Base-by-base conservation (phyloP, 2,797 vertebrate genomes). In the Smutsia gigantea region DNA sequence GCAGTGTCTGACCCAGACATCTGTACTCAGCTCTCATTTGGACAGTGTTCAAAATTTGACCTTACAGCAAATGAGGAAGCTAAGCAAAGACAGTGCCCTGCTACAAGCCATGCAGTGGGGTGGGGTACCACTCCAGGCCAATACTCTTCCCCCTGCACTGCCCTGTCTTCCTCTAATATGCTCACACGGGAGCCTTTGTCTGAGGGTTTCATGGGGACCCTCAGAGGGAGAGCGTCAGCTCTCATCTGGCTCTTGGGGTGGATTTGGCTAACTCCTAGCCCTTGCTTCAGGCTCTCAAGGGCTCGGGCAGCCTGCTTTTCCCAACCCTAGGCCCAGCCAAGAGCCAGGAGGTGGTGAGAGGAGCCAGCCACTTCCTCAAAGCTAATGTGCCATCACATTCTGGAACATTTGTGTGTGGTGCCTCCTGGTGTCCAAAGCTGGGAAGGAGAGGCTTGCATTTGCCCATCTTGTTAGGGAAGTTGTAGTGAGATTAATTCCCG, bases 391-490 rank as follows among this genome's bases (percentile, higher is more conserved):
- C 71, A 23, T 31, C n/a, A 37, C 63, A 90, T 64, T 59, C 85
- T 71, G n/a, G 84, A 91, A 72, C 69, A 39, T 85, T 83, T 96
- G 88, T 27, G 0, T 81, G 78, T 97, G 81, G 82, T 64, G 92
- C 95, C 82, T 93, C 81, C 97, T 95, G 82, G 88, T 90, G 97
- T 90, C 46, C 31, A 4, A 85, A 87, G 31, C 11, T 63, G 18
- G 74, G 37, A 85, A 94, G 25, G 46, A 61, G 63, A n/a, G 55
- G 19, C 39, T 83, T 81, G 42, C 39, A 3, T 82, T 61, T 34
- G 39, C 27, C 66, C 9, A 12, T 49, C 29, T 83, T 31, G 7
- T 71, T 87, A 42, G 7, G 59, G n/a, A 79, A 34, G 5, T 53
- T 29, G 23, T 0, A 17, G 21, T 7, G 53, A 77, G 64, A 61